These are phyloP conservation scores for Ischnura elegans DNA, from an alignment of 2,888 invertebrate genomes.

Conservation along the genomic window DNA sequence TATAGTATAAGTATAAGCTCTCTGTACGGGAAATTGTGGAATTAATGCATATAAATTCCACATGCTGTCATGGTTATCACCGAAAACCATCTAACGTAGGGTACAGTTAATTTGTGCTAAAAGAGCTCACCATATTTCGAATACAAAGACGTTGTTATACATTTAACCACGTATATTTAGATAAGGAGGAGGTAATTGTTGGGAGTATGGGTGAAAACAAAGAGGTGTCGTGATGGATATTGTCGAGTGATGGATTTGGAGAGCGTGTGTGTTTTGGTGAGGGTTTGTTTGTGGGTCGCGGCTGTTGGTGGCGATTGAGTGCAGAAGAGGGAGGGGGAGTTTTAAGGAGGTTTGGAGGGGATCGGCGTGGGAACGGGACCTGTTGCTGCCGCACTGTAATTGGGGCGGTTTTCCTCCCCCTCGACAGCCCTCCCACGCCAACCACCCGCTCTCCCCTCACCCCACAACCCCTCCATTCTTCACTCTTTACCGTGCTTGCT, in stretches of 20 bases:
- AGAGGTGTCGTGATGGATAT: not conserved
- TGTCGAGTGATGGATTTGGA: not conserved
- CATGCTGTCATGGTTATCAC: no score
- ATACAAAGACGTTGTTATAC: no score
- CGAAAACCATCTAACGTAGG: no score
- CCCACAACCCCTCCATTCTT: not conserved
- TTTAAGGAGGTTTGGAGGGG: slow-evolving; percentile 3
- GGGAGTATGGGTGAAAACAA: not conserved
- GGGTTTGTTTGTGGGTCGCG: not conserved
- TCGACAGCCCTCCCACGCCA: not conserved
- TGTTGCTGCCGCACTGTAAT: slow-evolving; percentile 19
- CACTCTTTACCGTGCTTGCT: no score
- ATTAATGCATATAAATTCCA: no score
- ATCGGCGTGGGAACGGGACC: not conserved
- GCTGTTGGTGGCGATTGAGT: not conserved
- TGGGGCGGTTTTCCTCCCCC: not conserved
- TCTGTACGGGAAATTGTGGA: no score
- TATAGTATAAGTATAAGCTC: no score
- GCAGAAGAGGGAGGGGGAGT: not conserved
- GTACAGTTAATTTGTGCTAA: no score
- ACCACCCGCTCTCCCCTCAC: not conserved
- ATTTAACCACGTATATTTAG: no score
- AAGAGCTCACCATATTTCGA: no score
- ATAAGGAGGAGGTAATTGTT: not conserved
- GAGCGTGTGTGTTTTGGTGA: not conserved